Evolutionary conservation across 2,888 invertebrate species (phyloP), one percentile per base, ranked within the genome.

Genomic region (Heliconius ethilla): DNA sequence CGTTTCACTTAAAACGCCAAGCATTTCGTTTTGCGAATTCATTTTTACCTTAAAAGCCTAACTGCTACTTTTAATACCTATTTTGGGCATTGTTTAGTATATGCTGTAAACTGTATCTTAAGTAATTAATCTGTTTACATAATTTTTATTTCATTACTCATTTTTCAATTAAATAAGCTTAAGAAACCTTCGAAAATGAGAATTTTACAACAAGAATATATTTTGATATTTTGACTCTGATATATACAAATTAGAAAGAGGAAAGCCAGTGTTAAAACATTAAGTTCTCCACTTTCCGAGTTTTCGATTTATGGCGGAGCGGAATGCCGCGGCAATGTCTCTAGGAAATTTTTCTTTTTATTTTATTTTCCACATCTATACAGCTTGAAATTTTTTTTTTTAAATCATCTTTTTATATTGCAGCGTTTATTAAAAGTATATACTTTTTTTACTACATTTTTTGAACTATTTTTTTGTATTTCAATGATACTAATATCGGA

Each of bases 1-100:
- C 84, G 86, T 85, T 89, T 88, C 85, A 85, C 86, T 84, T 82
- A 80, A 82, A 81, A 72, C 18, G 15, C 33, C 25, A 33, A 59
- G 25, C n/a, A 11, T 59, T 72, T 37, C 2, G 6, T 70, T 55
- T 75, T 29, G 78, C 78, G 62, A 75, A 75, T 59, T 72, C 72
- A 51, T 66, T 75, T 67, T 67, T 67, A 70, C 78, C 33, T 78
- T 75, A 75, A 76, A 37, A 45, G 69, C 25, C n/a, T 69, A 27
- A 69, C 9, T n/a, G 69, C 18, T 45, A 15, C 45, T 27, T 72
- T 67, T 73, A 59, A 65, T 72, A 33, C 13, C 37, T 72, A 1
- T 72, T 72, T 72, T 33, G 33, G 59, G 29, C 33, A 72, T n/a
- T 10, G 15, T 18, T 25, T 45, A 25, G 3, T 69, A 15, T n/a